Evolutionary conservation across 1,140 invertebrate species (phyloP), one percentile per base, ranked within the genome.

Genomic region (Ceratoteleas bidentatus): DNA sequence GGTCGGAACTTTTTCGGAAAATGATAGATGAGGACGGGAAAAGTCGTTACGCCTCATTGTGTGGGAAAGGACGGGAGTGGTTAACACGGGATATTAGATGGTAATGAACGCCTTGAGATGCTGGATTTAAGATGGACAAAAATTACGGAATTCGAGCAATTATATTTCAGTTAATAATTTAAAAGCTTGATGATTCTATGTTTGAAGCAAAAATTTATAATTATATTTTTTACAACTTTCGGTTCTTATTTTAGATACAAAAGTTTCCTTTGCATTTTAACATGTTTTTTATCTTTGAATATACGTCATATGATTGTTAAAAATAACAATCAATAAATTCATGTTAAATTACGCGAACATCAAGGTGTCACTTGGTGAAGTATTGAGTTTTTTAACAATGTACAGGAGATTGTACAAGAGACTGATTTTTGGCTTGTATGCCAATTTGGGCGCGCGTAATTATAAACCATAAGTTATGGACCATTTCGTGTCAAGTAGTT

Each of bases 401-500:
- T 10, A 13, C 50, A 13, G 32, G 33, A 61, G 15, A 53, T 79
- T 66, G 68, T 15, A 50, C 5, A 10, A 16, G 15, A 66, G 61
- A 47, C 73, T 49, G 32, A 57, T 69, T 64, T 72, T 72, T 36
- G 24, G 33, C 43, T 38, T 47, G 52, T 11, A 57, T 47, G 47
- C 36, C 61, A 72, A 79, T 70, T 73, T 69, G 64, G 47, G 61
- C 11, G 58, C 66, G 54, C 57, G 33, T 62, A 81, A 81, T 81
- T 81, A 81, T 70, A 60, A 54, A 6, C 43, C 15, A 58, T 69
- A 81, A 81, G 64, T 81, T 81, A 81, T 81, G 70, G 54, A 65
- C 70, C 70, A 75, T 81, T 80, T 75, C 65, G 32, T 65, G 78
- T 81, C 78, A 81, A 75, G 78, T 70, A 60, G 58, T 75, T 80